Evolutionary conservation across 2,888 invertebrate species (phyloP), one percentile per base, ranked within the genome.

Genomic region (Andrena bicolor): DNA sequence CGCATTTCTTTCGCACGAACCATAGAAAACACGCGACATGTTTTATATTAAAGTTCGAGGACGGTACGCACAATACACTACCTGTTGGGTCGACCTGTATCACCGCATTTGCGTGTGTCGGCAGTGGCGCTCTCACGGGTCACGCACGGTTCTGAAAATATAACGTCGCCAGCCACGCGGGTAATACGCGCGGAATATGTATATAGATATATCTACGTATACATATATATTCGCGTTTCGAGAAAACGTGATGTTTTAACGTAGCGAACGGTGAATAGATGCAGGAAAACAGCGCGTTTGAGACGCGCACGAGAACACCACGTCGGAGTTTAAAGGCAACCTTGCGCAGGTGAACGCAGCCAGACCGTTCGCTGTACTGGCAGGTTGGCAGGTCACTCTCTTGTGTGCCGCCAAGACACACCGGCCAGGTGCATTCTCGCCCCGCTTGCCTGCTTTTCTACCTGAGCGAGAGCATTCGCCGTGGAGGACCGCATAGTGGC

Each of bases 301-400:
- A 64, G 64, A 69, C 60, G 70, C 23, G 66, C 68, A 83, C 72
- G 72, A 78, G 68, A 80, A 80, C 78, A 74, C 61, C 69, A 83
- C 72, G 77, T 72, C 73, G 73, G 60, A 78, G 78, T 80, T 86
- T 83, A 80, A 86, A 86, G 76, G 76, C 83, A 86, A 90, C 89
- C 90, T 90, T 87, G 87, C 86, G 86, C 91, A 90, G 90, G 90
- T 90, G 91, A 90, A 90, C 88, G 90, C 90, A 88, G 87, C 87
- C 86, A 87, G 85, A 77, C 89, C 87, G 87, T 88, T 90, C 89
- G 86, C 89, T 73, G 77, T 85, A 86, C 87, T 84, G 87, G 87
- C 88, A 88, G 88, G 86, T 88, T 88, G 91, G 89, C 92, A 89
- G 92, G 92, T 92, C 92, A 92, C 90, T 89, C 90, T 88, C 89